phyloP scores from a whole-genome alignment of 2,113 vertebrate genomes.

The Recurvirostra avosetta region DNA sequence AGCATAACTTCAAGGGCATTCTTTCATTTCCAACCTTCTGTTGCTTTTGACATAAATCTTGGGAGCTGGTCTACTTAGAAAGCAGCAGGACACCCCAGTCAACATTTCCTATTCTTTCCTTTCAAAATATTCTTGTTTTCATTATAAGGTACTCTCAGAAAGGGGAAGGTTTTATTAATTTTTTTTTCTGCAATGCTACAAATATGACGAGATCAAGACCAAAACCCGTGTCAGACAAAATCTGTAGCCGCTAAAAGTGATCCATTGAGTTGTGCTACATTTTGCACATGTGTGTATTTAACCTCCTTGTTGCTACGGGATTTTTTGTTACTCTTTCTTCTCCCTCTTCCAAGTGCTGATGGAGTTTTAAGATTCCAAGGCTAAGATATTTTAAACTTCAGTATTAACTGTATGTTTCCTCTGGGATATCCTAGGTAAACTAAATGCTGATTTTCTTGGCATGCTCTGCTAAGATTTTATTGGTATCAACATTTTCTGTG shows the following conservation, averaged over 20 bases:
- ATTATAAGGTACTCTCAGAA: slow-evolving; percentile 38
- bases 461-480: slow-evolving; percentile 16
- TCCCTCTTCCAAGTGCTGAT: slow-evolving; percentile 18
- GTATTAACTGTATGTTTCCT: slow-evolving; percentile 48
- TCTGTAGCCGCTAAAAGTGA: not conserved
- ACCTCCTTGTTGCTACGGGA: slow-evolving; percentile 29
- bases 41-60: slow-evolving; percentile 65
- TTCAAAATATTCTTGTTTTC: slow-evolving; percentile 68
- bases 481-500: slow-evolving; percentile 43
- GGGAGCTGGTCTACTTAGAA: slow-evolving; percentile 59
- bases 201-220: slow-evolving; percentile 21
- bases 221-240: slow-evolving; percentile 14
- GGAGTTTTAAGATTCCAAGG: slow-evolving; percentile 53
- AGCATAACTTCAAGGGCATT: slow-evolving; percentile 45
- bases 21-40: slow-evolving; percentile 52
- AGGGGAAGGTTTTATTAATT: slow-evolving; percentile 41
- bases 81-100: slow-evolving; percentile 55
- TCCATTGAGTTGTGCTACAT: not conserved
- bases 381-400: slow-evolving; percentile 58
- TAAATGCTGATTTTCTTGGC: slow-evolving; percentile 55
- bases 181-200: not conserved
- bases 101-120: slow-evolving; percentile 63
- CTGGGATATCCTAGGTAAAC: slow-evolving; percentile 56
- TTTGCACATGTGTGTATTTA: slow-evolving; percentile 50
- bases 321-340: slow-evolving; percentile 36